Percentiles rank a stretch among this genome's conserved stretches.
These are phyloP conservation scores for Nasonia giraulti DNA, from an alignment of 1,140 invertebrate genomes.

Conservation along the genomic window DNA sequence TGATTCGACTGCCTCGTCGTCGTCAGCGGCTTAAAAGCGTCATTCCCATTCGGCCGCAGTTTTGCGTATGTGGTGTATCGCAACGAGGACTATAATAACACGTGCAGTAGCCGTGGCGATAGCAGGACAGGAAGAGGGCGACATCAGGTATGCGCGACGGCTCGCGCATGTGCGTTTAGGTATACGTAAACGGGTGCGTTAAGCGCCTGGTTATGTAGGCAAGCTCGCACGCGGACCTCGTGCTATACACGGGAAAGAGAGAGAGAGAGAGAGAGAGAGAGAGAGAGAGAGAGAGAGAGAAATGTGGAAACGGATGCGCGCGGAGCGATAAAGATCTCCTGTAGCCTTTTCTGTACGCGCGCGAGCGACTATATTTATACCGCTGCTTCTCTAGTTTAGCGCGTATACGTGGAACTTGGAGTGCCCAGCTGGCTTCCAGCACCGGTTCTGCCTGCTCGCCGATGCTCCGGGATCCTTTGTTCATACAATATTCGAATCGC, in stretches of 20 bases:
- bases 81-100: not conserved
- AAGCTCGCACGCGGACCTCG: not conserved
- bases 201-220: constrained; percentile 1
- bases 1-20: constrained; percentile 14
- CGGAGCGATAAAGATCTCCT: not conserved
- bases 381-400: not conserved
- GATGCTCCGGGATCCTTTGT: no score
- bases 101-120: not conserved
- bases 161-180: not conserved
- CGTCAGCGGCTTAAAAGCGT: constrained; percentile 10
- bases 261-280: not conserved
- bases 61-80: not conserved
- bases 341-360: not conserved
- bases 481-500: no score
- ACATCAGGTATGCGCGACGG: constrained; percentile 13
- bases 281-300: constrained; percentile 3
- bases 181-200: not conserved
- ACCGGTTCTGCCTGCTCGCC: not conserved
- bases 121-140: constrained; percentile 13
- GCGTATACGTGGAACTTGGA: not conserved
- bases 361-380: not conserved
- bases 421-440: not conserved
- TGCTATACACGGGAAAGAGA: not conserved
- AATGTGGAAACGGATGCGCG: not conserved
- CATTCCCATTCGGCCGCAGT: constrained; percentile 38